These are phyloP conservation scores for Helogale parvula DNA, from an alignment of 2,113 vertebrate genomes.

Conservation along the genomic window DNA sequence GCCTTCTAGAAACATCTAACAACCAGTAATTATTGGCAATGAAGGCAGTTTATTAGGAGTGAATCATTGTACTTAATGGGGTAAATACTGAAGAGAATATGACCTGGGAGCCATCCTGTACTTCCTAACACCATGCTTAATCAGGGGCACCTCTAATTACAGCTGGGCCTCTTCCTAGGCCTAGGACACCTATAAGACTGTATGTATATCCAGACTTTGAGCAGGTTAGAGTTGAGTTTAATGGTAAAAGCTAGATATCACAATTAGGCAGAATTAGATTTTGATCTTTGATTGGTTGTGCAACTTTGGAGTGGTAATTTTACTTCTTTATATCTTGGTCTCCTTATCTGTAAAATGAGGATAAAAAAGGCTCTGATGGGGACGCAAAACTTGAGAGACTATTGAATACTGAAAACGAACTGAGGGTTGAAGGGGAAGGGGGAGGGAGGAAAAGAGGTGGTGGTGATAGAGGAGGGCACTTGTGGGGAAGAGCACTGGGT, in stretches of 20 bases:
- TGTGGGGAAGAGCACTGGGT: no score
- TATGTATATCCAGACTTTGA: background rate
- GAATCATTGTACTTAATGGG: conserved; percentile 37
- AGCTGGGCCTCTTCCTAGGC: background rate
- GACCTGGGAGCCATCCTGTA: background rate
- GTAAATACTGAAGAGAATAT: background rate
- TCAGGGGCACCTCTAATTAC: background rate
- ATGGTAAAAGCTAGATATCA: background rate
- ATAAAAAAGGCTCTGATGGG: background rate
- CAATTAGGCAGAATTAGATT: background rate
- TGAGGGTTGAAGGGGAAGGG: no score
- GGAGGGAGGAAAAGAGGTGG: no score
- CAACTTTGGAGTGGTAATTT: background rate
- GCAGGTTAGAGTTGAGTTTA: background rate
- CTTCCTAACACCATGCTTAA: background rate
- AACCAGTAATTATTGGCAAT: conserved; percentile 17
- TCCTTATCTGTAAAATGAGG: conserved; percentile 4
- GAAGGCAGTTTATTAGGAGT: background rate
- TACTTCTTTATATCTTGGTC: background rate
- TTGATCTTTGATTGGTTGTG: background rate
- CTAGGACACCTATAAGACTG: fast-evolving
- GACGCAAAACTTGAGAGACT: no score
- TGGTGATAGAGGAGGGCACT: no score
- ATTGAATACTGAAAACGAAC: no score
- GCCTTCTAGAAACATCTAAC: conserved; percentile 31